Conservation (phyloP, 2,113 vertebrate species). For the Chauna torquata region DNA sequence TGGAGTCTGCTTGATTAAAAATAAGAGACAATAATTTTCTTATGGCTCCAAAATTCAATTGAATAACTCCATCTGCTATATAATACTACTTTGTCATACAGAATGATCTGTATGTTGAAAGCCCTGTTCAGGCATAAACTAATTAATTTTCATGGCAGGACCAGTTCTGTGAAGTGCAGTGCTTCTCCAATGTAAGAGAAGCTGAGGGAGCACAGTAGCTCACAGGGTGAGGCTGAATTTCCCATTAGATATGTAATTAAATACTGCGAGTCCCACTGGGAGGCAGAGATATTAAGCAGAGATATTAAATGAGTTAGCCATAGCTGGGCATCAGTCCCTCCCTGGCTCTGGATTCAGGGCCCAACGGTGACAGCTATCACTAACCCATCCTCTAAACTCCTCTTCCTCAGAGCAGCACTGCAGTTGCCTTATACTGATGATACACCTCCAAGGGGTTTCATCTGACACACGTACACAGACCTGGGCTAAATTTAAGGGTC, state of each 20-base stretch:
- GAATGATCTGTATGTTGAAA: slow-evolving; percentile 51
- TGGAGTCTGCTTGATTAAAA: slow-evolving; percentile 61
- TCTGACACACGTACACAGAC: neutral
- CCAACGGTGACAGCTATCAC: neutral
- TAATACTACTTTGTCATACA: slow-evolving; percentile 38
- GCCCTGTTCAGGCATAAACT: slow-evolving; percentile 54
- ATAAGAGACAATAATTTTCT: slow-evolving; percentile 55
- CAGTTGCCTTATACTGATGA: neutral
- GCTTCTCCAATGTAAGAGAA: neutral
- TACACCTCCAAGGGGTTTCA: neutral
- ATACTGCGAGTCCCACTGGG: slow-evolving; percentile 26
- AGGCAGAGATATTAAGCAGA: slow-evolving; percentile 27
- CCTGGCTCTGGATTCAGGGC: neutral
- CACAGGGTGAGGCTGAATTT: slow-evolving; percentile 34
- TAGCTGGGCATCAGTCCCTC: neutral
- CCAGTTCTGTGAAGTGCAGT: slow-evolving; percentile 34
- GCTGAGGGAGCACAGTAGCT: slow-evolving; percentile 26
- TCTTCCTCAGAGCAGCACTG: neutral
- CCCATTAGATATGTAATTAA: slow-evolving; percentile 51
- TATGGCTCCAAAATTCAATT: slow-evolving; percentile 37
- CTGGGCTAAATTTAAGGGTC: neutral
- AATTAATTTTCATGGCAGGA: slow-evolving; percentile 57
- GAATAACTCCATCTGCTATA: slow-evolving; percentile 52
- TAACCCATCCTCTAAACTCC: neutral
- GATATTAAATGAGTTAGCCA: slow-evolving; percentile 28